Base-by-base conservation (phyloP, 2,797 vertebrate species). In the Gymnocypris eckloni region DNA sequence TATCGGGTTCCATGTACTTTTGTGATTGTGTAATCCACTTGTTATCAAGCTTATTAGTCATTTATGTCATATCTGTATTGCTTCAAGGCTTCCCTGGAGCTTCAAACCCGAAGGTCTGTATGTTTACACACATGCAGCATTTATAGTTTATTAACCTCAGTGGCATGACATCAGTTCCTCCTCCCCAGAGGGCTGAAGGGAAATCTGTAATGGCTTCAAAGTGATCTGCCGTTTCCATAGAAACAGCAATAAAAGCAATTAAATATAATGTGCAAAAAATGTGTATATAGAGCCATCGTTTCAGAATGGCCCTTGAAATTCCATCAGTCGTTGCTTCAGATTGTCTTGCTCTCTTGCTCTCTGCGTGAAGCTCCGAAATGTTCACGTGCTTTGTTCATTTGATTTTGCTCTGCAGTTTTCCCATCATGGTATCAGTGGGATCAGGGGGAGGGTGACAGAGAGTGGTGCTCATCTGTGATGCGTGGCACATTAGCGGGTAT, bases 221-320 rank as follows among this genome's bases (percentile, higher is more conserved):
- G 91, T 92, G 89, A 92, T 89, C 88, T 86, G 90, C 88, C 86
- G 94, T 96, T 95, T 93, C 95, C 94, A 95, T 95, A 93, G 95
- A 91, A 95, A 95, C 94, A 82, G 88, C 90, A 94, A 90, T 93
- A 90, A 93, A 93, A 92, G 92, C 92, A 94, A 95, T 94, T 93
- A 95, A 89, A 92, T 85, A 80, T 88, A 88, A 91, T 59, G 75
- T 54, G 22, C 85, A 50, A 83, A 92, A 50, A 81, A 66, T 6
- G 86, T 79, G 88, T 90, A 88, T 91, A 93, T 94, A 93, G 92
- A 93, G 86, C 91, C 88, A 89, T 93, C 89, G 87, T 91, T 93
- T 89, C 88, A 89, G 85, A 92, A 93, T 86, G 90, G 88, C 87
- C 90, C 92, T 95, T 72, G 43, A 91, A 94, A 94, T 93, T 92